phyloP scores from a whole-genome alignment of 2,113 vertebrate genomes.

The Notiomystis cincta region DNA sequence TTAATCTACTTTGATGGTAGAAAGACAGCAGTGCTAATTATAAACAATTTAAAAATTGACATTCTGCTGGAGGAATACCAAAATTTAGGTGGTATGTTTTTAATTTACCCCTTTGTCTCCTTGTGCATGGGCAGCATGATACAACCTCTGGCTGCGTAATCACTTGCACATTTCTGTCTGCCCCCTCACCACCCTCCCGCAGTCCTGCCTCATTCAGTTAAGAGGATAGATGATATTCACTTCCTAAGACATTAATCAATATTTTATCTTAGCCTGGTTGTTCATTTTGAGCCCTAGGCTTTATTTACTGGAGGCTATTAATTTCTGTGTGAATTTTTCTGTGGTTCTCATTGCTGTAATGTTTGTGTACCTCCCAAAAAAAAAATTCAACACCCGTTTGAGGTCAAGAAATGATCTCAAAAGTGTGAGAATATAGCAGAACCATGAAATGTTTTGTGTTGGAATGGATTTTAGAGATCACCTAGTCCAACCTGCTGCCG shows the following conservation, averaged over 20 bases:
- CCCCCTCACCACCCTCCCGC: rapidly evolving
- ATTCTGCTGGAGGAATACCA: background rate
- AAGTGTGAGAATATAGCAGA: background rate
- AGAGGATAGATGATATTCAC: background rate
- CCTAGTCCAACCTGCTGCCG: background rate
- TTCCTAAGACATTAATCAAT: background rate
- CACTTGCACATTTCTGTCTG: background rate
- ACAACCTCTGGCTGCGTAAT: background rate
- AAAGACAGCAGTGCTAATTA: background rate
- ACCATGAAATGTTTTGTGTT: background rate
- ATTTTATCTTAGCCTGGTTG: background rate
- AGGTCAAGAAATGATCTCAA: background rate
- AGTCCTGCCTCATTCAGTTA: background rate
- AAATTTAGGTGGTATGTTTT: background rate
- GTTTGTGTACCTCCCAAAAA: background rate
- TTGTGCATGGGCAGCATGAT: background rate
- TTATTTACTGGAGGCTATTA: background rate
- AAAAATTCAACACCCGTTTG: background rate
- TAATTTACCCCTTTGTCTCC: background rate
- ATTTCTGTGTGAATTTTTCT: background rate
- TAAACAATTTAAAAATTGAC: background rate
- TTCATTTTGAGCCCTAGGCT: background rate
- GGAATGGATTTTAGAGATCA: background rate
- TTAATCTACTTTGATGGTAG: background rate
- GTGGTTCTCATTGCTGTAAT: background rate